Conservation (phyloP, 2,888 invertebrate genomes). For the Pelosia muscerda region DNA sequence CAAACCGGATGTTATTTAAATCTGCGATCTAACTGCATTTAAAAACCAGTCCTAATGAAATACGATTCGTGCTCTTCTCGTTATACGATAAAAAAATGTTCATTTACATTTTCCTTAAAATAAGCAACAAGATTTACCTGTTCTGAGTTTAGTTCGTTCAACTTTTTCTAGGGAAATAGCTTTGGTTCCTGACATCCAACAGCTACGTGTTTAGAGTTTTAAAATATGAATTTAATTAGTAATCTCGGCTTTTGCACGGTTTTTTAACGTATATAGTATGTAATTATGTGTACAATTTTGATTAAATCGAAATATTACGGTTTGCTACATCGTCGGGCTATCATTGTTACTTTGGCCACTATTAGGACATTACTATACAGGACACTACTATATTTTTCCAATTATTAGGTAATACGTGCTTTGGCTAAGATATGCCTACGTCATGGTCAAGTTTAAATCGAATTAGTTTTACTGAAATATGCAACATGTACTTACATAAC, state of each 20-base stretch:
- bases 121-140: slow-evolving; percentile 16
- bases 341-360: background rate
- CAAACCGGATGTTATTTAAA: background rate
- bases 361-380: no score
- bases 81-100: slow-evolving; percentile 25
- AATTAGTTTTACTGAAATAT: background rate
- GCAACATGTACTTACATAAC: background rate
- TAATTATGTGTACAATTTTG: background rate
- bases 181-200: background rate
- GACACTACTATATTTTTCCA: no score
- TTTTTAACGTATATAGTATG: background rate
- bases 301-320: background rate
- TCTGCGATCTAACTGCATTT: background rate
- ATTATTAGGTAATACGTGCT: no score
- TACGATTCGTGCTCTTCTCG: slow-evolving; percentile 1
- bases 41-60: slow-evolving; percentile 10
- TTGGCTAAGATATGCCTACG: background rate
- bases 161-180: slow-evolving; percentile 11
- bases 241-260: background rate
- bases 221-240: background rate
- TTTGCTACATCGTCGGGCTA: background rate
- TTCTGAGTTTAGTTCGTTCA: slow-evolving; percentile 11
- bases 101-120: slow-evolving; percentile 9
- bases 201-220: slow-evolving; percentile 1
- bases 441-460: background rate